These are phyloP conservation scores for Geothlypis trichas DNA, from an alignment of 2,113 vertebrate species.

Conservation along the genomic window DNA sequence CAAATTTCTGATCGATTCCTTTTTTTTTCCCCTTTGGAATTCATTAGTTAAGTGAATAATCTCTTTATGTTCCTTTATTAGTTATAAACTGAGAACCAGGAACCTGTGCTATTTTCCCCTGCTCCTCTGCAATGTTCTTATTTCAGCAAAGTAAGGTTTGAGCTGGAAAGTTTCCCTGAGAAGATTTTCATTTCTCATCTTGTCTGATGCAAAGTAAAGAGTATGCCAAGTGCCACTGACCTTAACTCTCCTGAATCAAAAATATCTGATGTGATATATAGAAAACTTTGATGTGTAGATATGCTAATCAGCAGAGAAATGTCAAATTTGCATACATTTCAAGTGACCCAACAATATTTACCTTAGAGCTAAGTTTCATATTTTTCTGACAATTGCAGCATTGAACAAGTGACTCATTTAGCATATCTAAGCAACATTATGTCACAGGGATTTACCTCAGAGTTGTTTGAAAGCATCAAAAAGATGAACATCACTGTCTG, in stretches of 20 bases:
- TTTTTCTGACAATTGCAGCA: conserved; percentile 89
- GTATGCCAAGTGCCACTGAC: conserved; percentile 73
- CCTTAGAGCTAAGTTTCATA: conserved; percentile 85
- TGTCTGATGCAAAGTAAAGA: conserved; percentile 62
- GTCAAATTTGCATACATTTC: conserved; percentile 98
- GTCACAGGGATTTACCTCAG: conserved; percentile 79
- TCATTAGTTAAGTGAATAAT: neutral
- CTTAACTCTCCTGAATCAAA: conserved; percentile 75
- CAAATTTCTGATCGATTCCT: neutral
- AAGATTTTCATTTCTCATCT: conserved; percentile 60
- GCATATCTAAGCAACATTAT: conserved; percentile 82
- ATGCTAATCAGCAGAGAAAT: conserved; percentile 94
- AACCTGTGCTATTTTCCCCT: neutral
- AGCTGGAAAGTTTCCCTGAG: conserved; percentile 41
- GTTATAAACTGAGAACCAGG: neutral
- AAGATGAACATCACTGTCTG: conserved; percentile 84
- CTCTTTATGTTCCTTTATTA: neutral
- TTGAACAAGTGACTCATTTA: conserved; percentile 85
- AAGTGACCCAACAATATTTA: conserved; percentile 86
- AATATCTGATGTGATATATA: conserved; percentile 74
- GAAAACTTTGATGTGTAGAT: conserved; percentile 85
- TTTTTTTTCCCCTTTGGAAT: neutral
- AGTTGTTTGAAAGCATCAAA: conserved; percentile 77
- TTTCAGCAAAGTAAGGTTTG: conserved; percentile 13
- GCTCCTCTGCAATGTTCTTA: neutral